Base-by-base conservation (phyloP, 2,888 invertebrate species). In the Halocaridina rubra region DNA sequence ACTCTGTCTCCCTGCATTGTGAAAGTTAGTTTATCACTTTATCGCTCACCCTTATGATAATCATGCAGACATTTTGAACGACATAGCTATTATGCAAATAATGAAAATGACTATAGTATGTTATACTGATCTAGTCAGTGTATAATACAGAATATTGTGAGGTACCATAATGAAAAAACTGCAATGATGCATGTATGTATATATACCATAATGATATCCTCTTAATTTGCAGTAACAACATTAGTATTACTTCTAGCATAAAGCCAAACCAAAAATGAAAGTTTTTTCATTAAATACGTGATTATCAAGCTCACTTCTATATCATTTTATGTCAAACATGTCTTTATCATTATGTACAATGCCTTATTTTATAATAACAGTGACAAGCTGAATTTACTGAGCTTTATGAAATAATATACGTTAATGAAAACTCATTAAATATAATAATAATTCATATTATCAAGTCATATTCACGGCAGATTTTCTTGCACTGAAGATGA, bases 61-160 rank as follows among this genome's bases (percentile, higher is more conserved):
- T 30, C 69, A 79, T 27, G 67, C 67, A 27, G 16, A 16, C 16
- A 22, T 78, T 71, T 80, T 19, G 33, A 39, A 57, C 69, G 46
- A 71, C 71, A n/a, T 80, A 29, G 32, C 39, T 59, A 64, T 57
- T 72, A 33, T 72, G 46, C 22, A 59, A 57, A 30, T 19, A 72
- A 72, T 39, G 71, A 80, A 72, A 61, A 64, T 59, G 39, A 72
- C 72, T 80, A 71, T 32, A 27, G 16, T 13, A 32, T 71, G 39
- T 24, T 69, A 27, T 67, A 27, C 61, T 72, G 30, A 30, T 72
- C 74, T 72, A 33, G 74, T 29, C 59, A 16, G 76, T 82, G 77
- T 82, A 82, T 82, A 19, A 80, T 82, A 82, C 82, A 82, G 59
- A 82, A 77, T 77, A 76, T 75, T 81, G 81, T 77, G 81, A 75